phyloP scores from a whole-genome alignment of 2,113 vertebrate genomes.

The Cnemophilus loriae region DNA sequence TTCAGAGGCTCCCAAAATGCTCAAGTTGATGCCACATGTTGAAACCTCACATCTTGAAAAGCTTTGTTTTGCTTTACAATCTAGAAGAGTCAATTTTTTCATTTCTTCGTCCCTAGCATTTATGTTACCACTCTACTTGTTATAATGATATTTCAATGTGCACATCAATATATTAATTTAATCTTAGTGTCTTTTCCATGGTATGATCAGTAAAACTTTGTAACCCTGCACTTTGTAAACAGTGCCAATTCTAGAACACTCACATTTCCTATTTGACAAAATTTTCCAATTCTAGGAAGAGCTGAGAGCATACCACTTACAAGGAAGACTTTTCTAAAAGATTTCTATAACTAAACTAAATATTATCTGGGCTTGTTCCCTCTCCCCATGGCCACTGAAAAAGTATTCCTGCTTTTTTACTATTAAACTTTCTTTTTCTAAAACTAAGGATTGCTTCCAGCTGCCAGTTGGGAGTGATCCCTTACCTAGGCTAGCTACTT shows the following conservation, averaged over 20 bases:
- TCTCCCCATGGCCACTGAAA: neutral
- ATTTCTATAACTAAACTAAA: neutral
- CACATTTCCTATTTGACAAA: neutral
- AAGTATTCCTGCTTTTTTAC: neutral
- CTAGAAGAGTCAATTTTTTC: neutral
- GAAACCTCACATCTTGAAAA: neutral
- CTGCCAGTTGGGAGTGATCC: neutral
- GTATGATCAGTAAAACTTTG: neutral
- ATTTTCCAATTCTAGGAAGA: neutral
- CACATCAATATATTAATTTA: neutral
- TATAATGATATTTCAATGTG: neutral
- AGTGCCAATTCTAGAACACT: neutral
- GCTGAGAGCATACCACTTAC: neutral
- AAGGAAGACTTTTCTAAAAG: neutral
- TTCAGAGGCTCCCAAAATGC: neutral
- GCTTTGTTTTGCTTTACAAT: neutral
- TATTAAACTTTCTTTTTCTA: neutral
- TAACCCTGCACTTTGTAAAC: neutral
- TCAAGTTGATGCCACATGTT: rapidly evolving
- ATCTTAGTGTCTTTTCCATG: neutral
- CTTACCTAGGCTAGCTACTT: neutral
- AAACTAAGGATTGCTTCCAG: neutral
- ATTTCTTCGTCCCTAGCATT: neutral
- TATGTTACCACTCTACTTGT: neutral
- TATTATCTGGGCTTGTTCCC: neutral